Percentiles rank a stretch among this genome's conserved stretches.
Conservation (phyloP, 2,888 invertebrate genomes). For the Phyllotreta cruciferae region DNA sequence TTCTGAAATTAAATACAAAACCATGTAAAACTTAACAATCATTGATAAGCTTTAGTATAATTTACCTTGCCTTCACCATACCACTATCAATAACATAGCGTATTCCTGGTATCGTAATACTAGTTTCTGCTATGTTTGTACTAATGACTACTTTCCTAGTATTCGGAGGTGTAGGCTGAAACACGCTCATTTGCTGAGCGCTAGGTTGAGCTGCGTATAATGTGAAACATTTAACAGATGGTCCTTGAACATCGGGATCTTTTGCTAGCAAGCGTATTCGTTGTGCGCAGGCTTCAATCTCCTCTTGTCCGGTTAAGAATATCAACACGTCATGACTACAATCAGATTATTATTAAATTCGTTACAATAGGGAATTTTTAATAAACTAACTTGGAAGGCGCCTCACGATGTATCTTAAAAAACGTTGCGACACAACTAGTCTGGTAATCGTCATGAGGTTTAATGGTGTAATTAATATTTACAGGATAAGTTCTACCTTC, state of each 20-base stretch:
- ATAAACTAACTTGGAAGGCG: constrained; percentile 76
- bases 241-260: constrained; percentile 68
- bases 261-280: constrained; percentile 77
- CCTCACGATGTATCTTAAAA: constrained; percentile 85
- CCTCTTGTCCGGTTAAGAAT: constrained; percentile 96
- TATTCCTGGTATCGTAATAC: constrained; percentile 92
- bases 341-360: constrained; percentile 4
- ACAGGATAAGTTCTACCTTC: constrained; percentile 89
- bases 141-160: constrained; percentile 91
- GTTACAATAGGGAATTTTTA: constrained; percentile 11
- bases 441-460: constrained; percentile 82
- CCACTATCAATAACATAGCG: constrained; percentile 92
- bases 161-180: constrained; percentile 74
- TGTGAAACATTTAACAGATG: constrained; percentile 79
- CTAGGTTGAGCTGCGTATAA: constrained; percentile 92
- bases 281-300: constrained; percentile 86
- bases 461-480: constrained; percentile 74
- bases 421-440: constrained; percentile 84
- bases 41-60: constrained; percentile 19
- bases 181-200: constrained; percentile 86
- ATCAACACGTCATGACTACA: constrained; percentile 87
- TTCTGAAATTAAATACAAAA: constrained; percentile 59
- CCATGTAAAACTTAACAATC: neutral
- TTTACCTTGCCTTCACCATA: constrained; percentile 84
- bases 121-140: constrained; percentile 98